Percentiles rank a stretch among this genome's conserved stretches.
Evolutionary conservation across 2,797 vertebrate genomes (phyloP).

Genomic region (Monodelphis domestica): DNA sequence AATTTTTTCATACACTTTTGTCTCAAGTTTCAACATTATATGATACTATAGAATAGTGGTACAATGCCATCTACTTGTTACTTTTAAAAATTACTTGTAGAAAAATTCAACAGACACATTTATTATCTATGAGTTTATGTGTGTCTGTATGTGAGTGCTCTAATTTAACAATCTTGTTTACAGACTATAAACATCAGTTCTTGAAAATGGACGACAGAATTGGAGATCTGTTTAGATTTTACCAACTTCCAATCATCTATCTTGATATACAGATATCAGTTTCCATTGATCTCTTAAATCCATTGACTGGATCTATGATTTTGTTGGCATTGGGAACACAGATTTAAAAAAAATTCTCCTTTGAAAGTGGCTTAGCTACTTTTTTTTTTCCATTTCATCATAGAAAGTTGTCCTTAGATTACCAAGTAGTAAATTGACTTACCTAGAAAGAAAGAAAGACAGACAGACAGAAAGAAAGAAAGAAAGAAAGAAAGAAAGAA

Average conservation of each 20-base stretch:
- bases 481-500: no score
- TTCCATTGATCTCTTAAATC: background rate
- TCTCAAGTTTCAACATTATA: slow-evolving; percentile 54
- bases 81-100: slow-evolving; percentile 76
- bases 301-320: background rate
- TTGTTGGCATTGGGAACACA: background rate
- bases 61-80: slow-evolving; percentile 88
- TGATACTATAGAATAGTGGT: slow-evolving; percentile 79
- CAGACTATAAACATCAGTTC: background rate
- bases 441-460: no score
- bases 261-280: background rate
- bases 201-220: background rate
- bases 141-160: background rate
- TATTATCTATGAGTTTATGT: background rate
- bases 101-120: slow-evolving; percentile 31
- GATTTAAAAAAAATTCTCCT: background rate
- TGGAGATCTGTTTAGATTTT: background rate
- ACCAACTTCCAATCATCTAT: background rate
- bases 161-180: background rate
- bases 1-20: slow-evolving; percentile 45
- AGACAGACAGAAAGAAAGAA: no score
- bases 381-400: background rate
- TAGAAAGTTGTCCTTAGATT: background rate
- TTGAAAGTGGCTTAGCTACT: background rate
- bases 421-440: background rate